These are phyloP conservation scores for Diachasma alloeum DNA, from an alignment of 1,140 invertebrate species.

Conservation along the genomic window DNA sequence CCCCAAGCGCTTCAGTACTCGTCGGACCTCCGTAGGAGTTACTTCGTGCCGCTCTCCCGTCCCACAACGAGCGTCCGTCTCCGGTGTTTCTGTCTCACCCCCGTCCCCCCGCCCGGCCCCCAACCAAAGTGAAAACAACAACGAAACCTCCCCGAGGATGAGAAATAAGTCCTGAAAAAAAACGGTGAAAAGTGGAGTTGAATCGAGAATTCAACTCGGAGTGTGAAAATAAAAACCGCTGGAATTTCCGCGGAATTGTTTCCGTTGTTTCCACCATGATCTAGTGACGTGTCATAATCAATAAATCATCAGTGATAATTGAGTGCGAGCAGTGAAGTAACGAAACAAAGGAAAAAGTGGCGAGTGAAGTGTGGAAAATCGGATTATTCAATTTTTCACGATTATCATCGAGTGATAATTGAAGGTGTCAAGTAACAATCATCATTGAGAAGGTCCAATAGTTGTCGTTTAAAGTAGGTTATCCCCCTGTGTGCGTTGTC, in stretches of 20 bases:
- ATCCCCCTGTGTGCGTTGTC: slow-evolving; percentile 33
- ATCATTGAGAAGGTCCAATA: slow-evolving; percentile 12
- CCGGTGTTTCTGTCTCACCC: background rate
- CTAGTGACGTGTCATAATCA: too few species aligned
- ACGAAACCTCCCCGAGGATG: background rate
- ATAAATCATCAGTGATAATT: too few species aligned
- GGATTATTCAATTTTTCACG: too few species aligned
- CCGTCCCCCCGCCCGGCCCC: slow-evolving; percentile 11
- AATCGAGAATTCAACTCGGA: too few species aligned
- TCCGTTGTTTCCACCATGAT: background rate
- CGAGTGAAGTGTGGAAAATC: too few species aligned
- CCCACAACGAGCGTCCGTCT: slow-evolving; percentile 8
- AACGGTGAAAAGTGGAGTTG: too few species aligned
- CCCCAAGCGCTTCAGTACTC: slow-evolving; percentile 48
- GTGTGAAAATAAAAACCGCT: too few species aligned
- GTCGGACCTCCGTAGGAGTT: slow-evolving; percentile 51
- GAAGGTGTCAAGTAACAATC: background rate
- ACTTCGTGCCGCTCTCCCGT: slow-evolving; percentile 32
- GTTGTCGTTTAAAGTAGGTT: slow-evolving; percentile 36
- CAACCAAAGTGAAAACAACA: slow-evolving; percentile 19
- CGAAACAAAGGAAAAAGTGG: too few species aligned
- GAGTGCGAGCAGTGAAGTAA: too few species aligned
- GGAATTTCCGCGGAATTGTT: too few species aligned
- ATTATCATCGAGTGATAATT: too few species aligned
- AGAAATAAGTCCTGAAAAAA: too few species aligned